phyloP scores from a whole-genome alignment of 2,113 vertebrate genomes.

The Salvelinus namaycush region DNA sequence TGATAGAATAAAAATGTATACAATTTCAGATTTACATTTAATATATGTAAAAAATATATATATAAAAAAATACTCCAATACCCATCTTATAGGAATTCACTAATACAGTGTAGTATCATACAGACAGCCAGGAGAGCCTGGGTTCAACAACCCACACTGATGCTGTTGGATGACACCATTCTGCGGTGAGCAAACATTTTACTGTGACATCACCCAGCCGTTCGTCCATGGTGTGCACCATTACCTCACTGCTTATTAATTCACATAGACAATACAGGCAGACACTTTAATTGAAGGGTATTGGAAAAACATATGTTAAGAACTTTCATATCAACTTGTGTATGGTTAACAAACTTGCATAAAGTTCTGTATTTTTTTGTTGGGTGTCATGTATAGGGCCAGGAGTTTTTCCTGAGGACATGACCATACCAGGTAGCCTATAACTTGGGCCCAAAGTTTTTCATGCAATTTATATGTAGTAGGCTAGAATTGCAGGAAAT shows the following conservation, averaged over 20 bases:
- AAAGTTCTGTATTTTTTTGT: neutral
- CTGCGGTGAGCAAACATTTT: neutral
- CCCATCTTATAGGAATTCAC: too few species aligned
- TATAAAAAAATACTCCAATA: neutral
- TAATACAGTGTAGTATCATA: too few species aligned
- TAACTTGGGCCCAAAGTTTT: neutral
- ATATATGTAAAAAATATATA: neutral
- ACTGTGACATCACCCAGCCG: neutral
- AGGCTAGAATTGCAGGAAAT: neutral
- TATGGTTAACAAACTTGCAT: neutral
- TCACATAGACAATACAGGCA: too few species aligned
- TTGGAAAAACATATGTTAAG: too few species aligned
- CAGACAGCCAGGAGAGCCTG: too few species aligned
- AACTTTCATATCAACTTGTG: neutral
- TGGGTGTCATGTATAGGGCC: neutral
- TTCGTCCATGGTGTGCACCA: neutral
- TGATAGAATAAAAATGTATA: neutral
- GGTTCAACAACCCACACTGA: too few species aligned
- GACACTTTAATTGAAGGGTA: too few species aligned
- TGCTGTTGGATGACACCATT: neutral
- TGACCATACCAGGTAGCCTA: too few species aligned
- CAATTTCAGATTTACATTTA: neutral
- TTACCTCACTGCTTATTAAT: neutral
- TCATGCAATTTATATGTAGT: neutral
- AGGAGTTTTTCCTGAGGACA: too few species aligned